Evolutionary conservation across 2,888 invertebrate genomes (phyloP).

Genomic region (Scaeva pyrastri): DNA sequence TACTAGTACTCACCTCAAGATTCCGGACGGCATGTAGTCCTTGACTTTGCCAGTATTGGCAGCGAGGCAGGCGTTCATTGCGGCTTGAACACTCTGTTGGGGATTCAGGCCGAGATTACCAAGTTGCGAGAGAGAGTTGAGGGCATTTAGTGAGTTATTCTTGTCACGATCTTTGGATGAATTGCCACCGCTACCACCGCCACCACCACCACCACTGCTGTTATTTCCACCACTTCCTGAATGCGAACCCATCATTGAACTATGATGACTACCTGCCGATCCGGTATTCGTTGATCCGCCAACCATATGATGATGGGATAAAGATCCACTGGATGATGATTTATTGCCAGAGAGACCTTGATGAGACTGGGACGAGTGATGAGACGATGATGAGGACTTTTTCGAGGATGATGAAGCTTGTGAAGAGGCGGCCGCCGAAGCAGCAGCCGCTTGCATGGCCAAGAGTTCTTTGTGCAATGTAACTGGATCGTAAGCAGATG

Average conservation of each 20-base stretch:
- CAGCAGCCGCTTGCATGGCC: conserved; percentile 84
- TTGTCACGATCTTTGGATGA: conserved; percentile 82
- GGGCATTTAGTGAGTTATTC: conserved; percentile 83
- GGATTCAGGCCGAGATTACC: conserved; percentile 83
- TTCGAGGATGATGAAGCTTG: conserved; percentile 78
- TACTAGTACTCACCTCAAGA: conserved; percentile 83
- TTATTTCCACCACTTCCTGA: conserved; percentile 24
- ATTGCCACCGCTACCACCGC: conserved; percentile 65
- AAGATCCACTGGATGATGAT: conserved; percentile 63
- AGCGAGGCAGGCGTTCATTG: conserved; percentile 84
- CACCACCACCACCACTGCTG: conserved; percentile 56
- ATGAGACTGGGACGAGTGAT: conserved; percentile 76
- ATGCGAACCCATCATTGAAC: conserved; percentile 81
- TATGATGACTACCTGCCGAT: conserved; percentile 77
- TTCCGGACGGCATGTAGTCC: conserved; percentile 84
- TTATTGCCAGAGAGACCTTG: conserved; percentile 66
- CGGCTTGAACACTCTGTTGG: conserved; percentile 84
- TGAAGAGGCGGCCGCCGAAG: conserved; percentile 80
- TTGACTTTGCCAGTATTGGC: conserved; percentile 81
- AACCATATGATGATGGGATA: conserved; percentile 74
- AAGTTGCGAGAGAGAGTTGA: conserved; percentile 83
- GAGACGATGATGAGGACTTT: conserved; percentile 77
- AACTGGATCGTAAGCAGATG: conserved; percentile 83
- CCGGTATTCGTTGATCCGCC: conserved; percentile 64
- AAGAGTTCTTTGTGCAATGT: conserved; percentile 83